Evolutionary conservation across 2,113 vertebrate genomes (phyloP), one percentile per base, ranked within the genome.

Genomic region (Lucifuga dentata): DNA sequence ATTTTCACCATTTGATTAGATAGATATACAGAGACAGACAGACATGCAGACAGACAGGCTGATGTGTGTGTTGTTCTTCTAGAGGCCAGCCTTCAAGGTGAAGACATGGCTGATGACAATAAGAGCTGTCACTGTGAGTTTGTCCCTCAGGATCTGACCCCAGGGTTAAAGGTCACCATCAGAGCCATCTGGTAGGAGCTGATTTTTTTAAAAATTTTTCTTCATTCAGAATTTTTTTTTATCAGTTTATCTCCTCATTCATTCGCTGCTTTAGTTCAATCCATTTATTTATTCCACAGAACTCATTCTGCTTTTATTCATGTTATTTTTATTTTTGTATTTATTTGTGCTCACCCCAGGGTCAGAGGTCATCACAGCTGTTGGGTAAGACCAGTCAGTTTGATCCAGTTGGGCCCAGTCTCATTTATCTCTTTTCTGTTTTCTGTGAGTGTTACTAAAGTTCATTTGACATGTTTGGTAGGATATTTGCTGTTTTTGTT

Each of bases 111-210:
- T 0, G 96, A 99, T 2, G 98, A 98, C 87, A 98, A 98, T 83
- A 98, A 97, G 86, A 97, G 95, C 88, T 99, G 95, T 76, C 95
- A 96, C 88, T 98, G 96, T 74, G 98, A 99, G 89, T 98, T 98
- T 51, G 94, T 97, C 58, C 93, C 96, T 0, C 96, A 98, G 81
- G 97, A 99, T 51, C 91, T 98, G 85, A 98, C 97, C 0, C 97
- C 96, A 0, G 97, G 96, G 53, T 91, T 99, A 62, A 98, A 98
- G 94, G 95, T 96, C 89, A 95, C 96, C 91, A 98, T 99, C 91
- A 90, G 98, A 82, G 96, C 97, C 2, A 94, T 98, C 81, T 99
- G 98, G 98, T 99, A 94, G 88, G 94, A 43, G 11, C 17, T 0
- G 17, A 24, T 56, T 10, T 0, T 24, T 59, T 7, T n/a, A n/a